Conservation (phyloP, 2,113 vertebrate genomes). For the Malurus cyaneus region DNA sequence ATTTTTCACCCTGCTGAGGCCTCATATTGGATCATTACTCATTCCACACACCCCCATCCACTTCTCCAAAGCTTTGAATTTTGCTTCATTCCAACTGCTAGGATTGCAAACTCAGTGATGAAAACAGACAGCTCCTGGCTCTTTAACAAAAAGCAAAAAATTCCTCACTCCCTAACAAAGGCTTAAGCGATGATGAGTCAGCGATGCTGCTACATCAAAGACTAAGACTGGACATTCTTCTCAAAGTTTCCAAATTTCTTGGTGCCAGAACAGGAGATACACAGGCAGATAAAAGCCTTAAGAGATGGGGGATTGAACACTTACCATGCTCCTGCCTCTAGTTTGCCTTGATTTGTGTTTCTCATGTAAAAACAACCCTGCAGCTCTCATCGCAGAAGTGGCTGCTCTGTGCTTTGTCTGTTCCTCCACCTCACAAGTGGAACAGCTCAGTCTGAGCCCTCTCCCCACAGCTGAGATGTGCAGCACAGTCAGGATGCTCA, state of each 20-base stretch:
- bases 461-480: fast-evolving
- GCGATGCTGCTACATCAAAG: background rate
- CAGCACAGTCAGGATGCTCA: background rate
- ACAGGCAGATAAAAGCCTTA: background rate
- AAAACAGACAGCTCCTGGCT: background rate
- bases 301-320: background rate
- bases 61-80: constrained; percentile 46
- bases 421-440: background rate
- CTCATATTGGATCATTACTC: constrained; percentile 50
- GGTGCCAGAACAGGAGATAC: background rate
- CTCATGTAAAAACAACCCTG: background rate
- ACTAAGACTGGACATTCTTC: background rate
- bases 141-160: background rate
- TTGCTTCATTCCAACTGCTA: background rate
- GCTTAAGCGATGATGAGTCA: constrained; percentile 15
- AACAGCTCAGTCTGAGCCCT: background rate
- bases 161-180: background rate
- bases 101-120: constrained; percentile 13
- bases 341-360: fast-evolving
- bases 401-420: background rate
- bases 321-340: background rate
- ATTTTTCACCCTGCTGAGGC: constrained; percentile 57
- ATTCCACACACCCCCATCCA: background rate
- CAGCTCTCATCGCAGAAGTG: background rate
- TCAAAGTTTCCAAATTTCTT: background rate